A percentile compares a stretch with the other conserved stretches of the same genome.
Conservation (phyloP, 1,140 invertebrate genomes). For the Pachyrhynchus sulphureomaculatus region DNA sequence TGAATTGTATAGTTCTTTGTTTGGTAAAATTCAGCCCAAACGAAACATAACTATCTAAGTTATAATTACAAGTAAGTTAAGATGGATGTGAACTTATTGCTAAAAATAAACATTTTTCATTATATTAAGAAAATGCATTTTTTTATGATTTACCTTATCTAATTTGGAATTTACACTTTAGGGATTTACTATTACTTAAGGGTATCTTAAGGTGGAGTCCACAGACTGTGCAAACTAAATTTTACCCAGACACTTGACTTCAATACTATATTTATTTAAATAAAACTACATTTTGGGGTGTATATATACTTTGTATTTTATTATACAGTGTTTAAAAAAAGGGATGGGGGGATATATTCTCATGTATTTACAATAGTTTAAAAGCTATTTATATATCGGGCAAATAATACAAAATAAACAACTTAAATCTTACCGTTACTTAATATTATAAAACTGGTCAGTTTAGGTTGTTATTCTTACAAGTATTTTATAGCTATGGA, state of each 20-base stretch:
- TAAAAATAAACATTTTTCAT: no score
- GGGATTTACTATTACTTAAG: no score
- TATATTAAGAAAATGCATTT: no score
- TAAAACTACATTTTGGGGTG: not conserved
- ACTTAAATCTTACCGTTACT: not conserved
- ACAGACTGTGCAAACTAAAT: no score
- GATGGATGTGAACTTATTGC: no score
- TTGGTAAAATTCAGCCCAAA: conserved; percentile 56
- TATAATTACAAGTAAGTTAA: no score
- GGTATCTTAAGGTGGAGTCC: no score
- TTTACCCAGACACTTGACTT: no score
- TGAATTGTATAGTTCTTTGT: conserved; percentile 81
- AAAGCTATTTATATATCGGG: not conserved
- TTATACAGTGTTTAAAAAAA: not conserved
- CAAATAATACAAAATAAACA: not conserved
- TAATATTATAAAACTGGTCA: conserved; percentile 1
- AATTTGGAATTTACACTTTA: no score
- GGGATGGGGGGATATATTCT: not conserved
- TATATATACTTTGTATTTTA: conserved; percentile 1
- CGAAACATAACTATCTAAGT: no score
- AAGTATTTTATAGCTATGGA: no score
- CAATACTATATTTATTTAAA: not conserved
- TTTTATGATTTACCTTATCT: no score
- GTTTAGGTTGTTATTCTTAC: not conserved
- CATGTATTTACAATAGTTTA: conserved; percentile 1